phyloP scores from a whole-genome alignment of 2,797 vertebrate species.

The Danio albolineatus region DNA sequence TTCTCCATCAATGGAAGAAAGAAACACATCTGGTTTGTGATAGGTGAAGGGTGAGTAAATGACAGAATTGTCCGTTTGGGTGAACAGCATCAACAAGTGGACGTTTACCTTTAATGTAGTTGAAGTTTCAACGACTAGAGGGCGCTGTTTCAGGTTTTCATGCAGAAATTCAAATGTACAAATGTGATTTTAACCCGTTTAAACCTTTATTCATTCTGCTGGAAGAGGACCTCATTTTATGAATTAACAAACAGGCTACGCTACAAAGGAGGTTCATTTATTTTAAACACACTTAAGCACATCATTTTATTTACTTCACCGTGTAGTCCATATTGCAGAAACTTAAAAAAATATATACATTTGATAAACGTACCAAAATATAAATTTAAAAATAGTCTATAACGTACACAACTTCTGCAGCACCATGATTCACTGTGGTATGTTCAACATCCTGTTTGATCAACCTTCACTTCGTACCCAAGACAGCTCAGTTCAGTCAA shows the following conservation, averaged over 20 bases:
- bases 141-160: constrained; percentile 22
- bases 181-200: too few species aligned
- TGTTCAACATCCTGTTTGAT: neutral
- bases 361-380: too few species aligned
- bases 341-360: too few species aligned
- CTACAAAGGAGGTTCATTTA: neutral
- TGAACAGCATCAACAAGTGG: constrained; percentile 3
- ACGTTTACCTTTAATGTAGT: neutral
- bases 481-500: neutral
- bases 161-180: neutral
- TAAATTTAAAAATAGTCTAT: neutral
- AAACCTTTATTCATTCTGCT: neutral
- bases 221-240: neutral
- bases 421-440: neutral
- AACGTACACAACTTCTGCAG: neutral
- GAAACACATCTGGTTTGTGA: too few species aligned
- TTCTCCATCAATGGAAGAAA: too few species aligned
- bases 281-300: neutral
- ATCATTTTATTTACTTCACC: too few species aligned
- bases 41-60: too few species aligned
- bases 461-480: neutral
- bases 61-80: too few species aligned
- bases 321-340: too few species aligned
- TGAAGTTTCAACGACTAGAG: neutral
- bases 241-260: neutral